phyloP scores from a whole-genome alignment of 1,140 invertebrate species.

The Asobara japonica region DNA sequence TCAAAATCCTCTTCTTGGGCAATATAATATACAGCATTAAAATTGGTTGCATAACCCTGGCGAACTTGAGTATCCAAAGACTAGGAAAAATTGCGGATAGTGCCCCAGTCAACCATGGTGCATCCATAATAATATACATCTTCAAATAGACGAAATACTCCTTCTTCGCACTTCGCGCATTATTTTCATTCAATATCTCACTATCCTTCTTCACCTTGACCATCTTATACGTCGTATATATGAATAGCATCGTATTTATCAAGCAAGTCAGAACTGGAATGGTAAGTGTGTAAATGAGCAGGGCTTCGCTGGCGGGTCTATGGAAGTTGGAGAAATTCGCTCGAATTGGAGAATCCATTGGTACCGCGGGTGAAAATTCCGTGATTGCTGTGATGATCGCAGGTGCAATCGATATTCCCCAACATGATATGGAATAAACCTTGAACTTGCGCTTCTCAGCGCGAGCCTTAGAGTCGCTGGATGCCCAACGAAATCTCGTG shows the following conservation, averaged over 20 bases:
- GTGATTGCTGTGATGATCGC: constrained; percentile 42
- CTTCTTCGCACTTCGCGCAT: constrained; percentile 36
- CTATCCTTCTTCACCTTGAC: constrained; percentile 42
- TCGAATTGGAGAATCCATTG: constrained; percentile 42
- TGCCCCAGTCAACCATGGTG: constrained; percentile 49
- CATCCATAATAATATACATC: constrained; percentile 54
- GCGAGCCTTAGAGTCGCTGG: constrained; percentile 26
- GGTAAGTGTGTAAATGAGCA: constrained; percentile 44
- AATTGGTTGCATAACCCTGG: constrained; percentile 50
- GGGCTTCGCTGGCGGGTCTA: constrained; percentile 38
- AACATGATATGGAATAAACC: constrained; percentile 42
- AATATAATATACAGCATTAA: constrained; percentile 49
- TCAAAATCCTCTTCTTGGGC: constrained; percentile 39
- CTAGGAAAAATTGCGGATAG: constrained; percentile 47
- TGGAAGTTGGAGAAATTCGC: constrained; percentile 49
- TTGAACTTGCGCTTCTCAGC: constrained; percentile 48
- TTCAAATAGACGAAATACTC: constrained; percentile 52
- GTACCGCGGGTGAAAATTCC: constrained; percentile 46
- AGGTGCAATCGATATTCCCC: constrained; percentile 37
- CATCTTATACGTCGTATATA: constrained; percentile 48
- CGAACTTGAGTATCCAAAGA: constrained; percentile 54
- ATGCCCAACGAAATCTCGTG: constrained; percentile 48
- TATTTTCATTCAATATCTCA: constrained; percentile 31
- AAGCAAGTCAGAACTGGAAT: constrained; percentile 44
- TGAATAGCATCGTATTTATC: constrained; percentile 46